These are phyloP conservation scores for Periparus ater DNA, from an alignment of 2,797 vertebrate genomes.

Conservation along the genomic window DNA sequence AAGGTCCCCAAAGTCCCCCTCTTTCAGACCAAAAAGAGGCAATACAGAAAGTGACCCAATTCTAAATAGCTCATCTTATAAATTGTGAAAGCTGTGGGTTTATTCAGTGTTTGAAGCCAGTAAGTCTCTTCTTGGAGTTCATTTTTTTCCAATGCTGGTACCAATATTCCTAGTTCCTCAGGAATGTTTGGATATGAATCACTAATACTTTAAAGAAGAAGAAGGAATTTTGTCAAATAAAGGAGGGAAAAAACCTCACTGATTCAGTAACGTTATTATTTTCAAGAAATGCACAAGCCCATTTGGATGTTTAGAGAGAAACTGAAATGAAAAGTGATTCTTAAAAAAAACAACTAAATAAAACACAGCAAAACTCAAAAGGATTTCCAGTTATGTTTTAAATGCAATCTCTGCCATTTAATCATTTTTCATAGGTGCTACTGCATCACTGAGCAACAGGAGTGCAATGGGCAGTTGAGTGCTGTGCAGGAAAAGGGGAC, in stretches of 20 bases:
- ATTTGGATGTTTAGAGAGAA: not conserved
- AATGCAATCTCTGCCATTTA: not conserved
- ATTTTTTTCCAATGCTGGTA: not conserved
- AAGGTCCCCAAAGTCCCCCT: not conserved
- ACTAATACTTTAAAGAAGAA: not conserved
- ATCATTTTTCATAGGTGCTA: not conserved
- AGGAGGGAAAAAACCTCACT: not conserved
- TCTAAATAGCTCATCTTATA: not conserved
- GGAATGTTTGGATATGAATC: not conserved
- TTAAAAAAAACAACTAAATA: not conserved
- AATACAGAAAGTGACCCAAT: not conserved
- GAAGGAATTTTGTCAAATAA: not conserved
- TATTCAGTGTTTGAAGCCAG: not conserved
- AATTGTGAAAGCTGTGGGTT: not conserved
- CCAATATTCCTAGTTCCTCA: not conserved
- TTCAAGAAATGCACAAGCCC: not conserved
- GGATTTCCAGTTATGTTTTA: not conserved
- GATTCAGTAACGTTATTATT: not conserved
- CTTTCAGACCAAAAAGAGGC: not conserved
- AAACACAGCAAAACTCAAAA: not conserved
- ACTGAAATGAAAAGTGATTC: not conserved
- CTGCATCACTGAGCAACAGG: not conserved
- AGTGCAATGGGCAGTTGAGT: not conserved
- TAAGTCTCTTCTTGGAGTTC: not conserved
- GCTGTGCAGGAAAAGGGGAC: not conserved